Base-by-base conservation (phyloP, 1,140 invertebrate genomes). In the Drosophila paulistorum region DNA sequence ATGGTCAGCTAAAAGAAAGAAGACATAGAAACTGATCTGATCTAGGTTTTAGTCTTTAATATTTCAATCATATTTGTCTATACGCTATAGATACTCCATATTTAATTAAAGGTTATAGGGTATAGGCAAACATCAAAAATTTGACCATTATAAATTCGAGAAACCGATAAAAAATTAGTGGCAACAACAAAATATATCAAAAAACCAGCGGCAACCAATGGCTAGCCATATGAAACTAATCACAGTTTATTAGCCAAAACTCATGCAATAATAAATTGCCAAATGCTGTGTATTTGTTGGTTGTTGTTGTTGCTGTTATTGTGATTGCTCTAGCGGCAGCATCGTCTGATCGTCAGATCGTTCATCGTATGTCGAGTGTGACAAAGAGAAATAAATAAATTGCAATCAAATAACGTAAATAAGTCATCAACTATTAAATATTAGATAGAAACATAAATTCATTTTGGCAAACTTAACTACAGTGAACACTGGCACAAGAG, bases 91-190 rank as follows among this genome's bases (percentile, higher is more conserved):
- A 30, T 48, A 48, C 14, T 9, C 7, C 14, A 30, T 17, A 3
- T 51, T 23, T 11, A 23, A 1, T 9, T 51, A 51, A 51, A 23
- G 17, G 1, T 17, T 51, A 51, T 51, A 13, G 11, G 10, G 37
- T 39, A 39, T 51, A 51, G 20, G 20, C 14, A 11, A 51, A 2
- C 35, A 4, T 26, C 39, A 77, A 70, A 30, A 30, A 60, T 48
- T 68, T 77, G 70, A 67, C 39, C 66, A 77, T 77, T 82, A 86
- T 86, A 86, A 86, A 87, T 87, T 87, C 69, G 54, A 69, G 54
- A 82, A 71, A 86, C 75, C 67, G 57, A 82, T 87, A 76, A 69
- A 71, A 78, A 81, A 87, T 79, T 76, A 82, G 82, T 82, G 71
- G 39, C 79, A 81, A 65, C 65, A 61, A 55, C 42, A 41, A 71